Percentiles rank a stretch among this genome's conserved stretches.
Evolutionary conservation across 2,797 vertebrate species (phyloP).

Genomic region (Phoxinus dragarum): DNA sequence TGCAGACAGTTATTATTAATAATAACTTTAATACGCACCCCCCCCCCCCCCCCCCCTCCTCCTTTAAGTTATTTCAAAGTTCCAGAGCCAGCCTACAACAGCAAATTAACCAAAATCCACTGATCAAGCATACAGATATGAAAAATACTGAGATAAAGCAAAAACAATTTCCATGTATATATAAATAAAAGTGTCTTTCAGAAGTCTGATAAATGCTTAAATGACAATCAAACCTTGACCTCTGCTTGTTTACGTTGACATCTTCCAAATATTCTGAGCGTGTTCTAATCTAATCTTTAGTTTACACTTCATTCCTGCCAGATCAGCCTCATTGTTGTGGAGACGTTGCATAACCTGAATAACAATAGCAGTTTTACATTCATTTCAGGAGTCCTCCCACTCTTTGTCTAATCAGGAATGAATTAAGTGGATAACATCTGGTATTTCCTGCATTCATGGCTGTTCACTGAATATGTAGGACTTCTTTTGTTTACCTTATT

Average conservation of each 20-base stretch:
- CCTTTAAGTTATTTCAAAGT: background rate
- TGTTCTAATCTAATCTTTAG: conserved; percentile 27
- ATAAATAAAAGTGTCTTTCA: background rate
- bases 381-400: background rate
- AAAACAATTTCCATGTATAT: background rate
- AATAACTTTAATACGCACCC: too few relatives aligned
- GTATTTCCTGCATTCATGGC: conserved; percentile 3
- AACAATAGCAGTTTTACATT: conserved; percentile 8
- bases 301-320: conserved; percentile 9
- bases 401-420: conserved; percentile 24
- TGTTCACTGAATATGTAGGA: conserved; percentile 27
- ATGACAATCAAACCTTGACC: background rate
- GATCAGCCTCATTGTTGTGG: background rate
- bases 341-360: conserved; percentile 27
- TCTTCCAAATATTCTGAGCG: background rate
- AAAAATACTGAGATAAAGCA: background rate
- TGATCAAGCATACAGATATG: background rate
- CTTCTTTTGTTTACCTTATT: conserved; percentile 52
- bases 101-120: background rate
- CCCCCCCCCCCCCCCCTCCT: too few relatives aligned
- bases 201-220: background rate
- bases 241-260: background rate
- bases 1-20: background rate
- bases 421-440: conserved; percentile 36
- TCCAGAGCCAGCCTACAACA: background rate